Evolutionary conservation across 2,888 invertebrate species (phyloP).

Genomic region (Dasypogon diadema): DNA sequence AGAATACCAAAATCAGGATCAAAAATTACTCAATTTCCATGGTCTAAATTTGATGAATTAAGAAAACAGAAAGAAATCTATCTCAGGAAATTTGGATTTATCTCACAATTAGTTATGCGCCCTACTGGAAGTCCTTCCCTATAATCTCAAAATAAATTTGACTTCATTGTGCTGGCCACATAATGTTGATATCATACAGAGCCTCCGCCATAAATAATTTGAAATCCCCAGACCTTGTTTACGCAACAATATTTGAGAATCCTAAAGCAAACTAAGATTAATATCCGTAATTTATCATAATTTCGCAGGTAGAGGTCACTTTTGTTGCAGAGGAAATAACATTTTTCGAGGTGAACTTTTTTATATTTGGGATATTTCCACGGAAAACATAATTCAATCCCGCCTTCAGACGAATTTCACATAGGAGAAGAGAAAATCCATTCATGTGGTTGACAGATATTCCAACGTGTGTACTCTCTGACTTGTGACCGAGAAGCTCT

Average conservation of each 20-base stretch:
- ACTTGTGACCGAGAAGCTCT: too few species aligned
- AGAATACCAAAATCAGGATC: too few species aligned
- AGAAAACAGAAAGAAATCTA: too few species aligned
- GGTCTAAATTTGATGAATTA: too few species aligned
- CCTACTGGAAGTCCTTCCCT: neutral
- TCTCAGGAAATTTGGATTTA: too few species aligned
- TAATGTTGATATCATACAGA: conserved; percentile 35
- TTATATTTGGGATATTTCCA: neutral
- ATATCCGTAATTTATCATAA: conserved; percentile 30
- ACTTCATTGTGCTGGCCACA: conserved; percentile 20
- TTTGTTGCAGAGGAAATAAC: neutral
- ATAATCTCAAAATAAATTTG: conserved; percentile 33
- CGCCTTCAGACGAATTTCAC: too few species aligned
- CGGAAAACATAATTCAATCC: too few species aligned
- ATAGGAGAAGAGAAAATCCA: too few species aligned
- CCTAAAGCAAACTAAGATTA: conserved; percentile 20
- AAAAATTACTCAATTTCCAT: too few species aligned
- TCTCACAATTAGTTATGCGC: neutral
- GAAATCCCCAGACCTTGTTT: conserved; percentile 19
- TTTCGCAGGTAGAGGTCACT: conserved; percentile 24
- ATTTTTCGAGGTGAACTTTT: neutral
- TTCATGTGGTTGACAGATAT: too few species aligned
- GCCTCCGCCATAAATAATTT: conserved; percentile 24
- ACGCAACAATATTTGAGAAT: neutral
- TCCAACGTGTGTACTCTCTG: too few species aligned